phyloP scores from a whole-genome alignment of 2,113 vertebrate species.

The Odocoileus hemionus region DNA sequence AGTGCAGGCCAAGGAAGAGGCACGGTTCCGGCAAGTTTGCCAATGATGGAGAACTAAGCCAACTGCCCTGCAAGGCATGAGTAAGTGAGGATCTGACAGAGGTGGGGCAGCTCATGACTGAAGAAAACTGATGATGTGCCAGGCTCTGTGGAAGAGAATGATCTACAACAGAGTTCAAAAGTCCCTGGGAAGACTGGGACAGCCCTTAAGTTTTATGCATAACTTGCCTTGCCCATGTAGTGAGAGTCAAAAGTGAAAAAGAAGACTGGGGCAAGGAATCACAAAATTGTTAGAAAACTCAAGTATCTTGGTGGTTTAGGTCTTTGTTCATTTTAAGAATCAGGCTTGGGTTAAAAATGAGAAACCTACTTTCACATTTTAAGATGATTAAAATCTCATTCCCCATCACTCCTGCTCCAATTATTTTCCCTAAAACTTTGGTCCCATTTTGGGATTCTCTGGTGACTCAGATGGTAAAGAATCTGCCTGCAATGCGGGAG shows the following conservation, averaged over 20 bases:
- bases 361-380: background rate
- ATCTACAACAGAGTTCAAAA: background rate
- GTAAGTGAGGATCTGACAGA: background rate
- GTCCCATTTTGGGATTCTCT: background rate
- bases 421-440: background rate
- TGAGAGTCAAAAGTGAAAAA: background rate
- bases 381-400: background rate
- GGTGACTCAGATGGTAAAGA: background rate
- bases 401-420: background rate
- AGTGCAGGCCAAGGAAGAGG: background rate
- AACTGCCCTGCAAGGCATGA: background rate
- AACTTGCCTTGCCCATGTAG: background rate
- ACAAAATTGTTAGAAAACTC: background rate
- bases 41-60: background rate
- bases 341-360: background rate
- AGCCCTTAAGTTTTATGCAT: background rate
- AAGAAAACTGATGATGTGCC: background rate
- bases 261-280: background rate
- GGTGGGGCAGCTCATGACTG: background rate
- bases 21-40: background rate
- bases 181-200: background rate
- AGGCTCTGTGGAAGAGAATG: background rate
- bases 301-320: background rate
- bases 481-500: background rate
- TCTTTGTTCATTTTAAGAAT: slow-evolving; percentile 16